These are phyloP conservation scores for Drosophila nr. perissopoda DNA, from an alignment of 2,888 invertebrate species.

Conservation along the genomic window DNA sequence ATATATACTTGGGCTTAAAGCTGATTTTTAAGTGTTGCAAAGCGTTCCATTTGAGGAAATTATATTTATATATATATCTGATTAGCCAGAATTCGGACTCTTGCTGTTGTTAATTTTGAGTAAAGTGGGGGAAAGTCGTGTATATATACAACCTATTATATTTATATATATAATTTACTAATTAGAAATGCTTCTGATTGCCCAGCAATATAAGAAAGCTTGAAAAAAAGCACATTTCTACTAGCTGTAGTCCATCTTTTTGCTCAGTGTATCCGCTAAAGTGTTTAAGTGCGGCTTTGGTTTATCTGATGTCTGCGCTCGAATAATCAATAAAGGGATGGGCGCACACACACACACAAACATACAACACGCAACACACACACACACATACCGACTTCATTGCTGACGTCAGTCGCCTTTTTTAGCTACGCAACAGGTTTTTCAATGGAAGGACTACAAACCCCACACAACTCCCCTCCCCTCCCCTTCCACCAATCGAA, in stretches of 20 bases:
- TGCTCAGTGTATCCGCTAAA: constrained; percentile 1
- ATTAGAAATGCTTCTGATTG: background rate
- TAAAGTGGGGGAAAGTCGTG: background rate
- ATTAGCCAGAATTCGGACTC: background rate
- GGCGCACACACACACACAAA: constrained; percentile 7
- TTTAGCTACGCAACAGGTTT: constrained; percentile 64
- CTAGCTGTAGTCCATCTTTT: background rate
- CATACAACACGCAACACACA: constrained; percentile 15
- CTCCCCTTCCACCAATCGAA: background rate
- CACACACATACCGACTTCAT: constrained; percentile 11
- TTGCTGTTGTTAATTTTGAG: background rate
- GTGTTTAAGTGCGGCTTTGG: background rate
- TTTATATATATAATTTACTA: background rate
- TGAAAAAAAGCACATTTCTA: background rate
- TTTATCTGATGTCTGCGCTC: constrained; percentile 1
- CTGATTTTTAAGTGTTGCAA: background rate
- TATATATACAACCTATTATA: background rate
- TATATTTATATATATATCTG: background rate
- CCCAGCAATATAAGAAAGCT: background rate
- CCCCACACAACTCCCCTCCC: background rate
- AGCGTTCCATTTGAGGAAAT: background rate
- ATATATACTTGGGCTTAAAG: background rate
- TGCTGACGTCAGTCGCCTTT: constrained; percentile 66
- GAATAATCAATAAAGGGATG: constrained; percentile 45
- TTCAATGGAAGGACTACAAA: constrained; percentile 13